These are phyloP conservation scores for Calameuta idolon DNA, from an alignment of 2,888 invertebrate species.

Conservation along the genomic window DNA sequence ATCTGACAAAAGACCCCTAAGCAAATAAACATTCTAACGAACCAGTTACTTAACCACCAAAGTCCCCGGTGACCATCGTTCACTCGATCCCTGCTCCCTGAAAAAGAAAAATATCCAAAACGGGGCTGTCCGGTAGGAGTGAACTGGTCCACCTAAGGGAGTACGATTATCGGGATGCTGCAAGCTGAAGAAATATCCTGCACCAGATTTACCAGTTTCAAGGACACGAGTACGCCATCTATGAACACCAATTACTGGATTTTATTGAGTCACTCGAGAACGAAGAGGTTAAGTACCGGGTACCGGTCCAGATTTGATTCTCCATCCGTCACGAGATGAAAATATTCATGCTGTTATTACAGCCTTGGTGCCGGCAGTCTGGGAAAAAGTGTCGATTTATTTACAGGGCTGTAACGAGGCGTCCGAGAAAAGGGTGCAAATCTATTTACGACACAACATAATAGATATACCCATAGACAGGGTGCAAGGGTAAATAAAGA, in stretches of 20 bases:
- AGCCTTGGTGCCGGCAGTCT: conserved; percentile 34
- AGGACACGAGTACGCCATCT: conserved; percentile 34
- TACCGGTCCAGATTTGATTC: conserved; percentile 9
- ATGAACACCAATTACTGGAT: neutral
- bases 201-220: conserved; percentile 40
- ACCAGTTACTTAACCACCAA: conserved; percentile 63
- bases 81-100: conserved; percentile 23
- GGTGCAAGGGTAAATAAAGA: too few species aligned
- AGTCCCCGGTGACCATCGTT: conserved; percentile 36
- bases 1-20: conserved; percentile 59
- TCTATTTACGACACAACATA: too few species aligned
- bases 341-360: conserved; percentile 56
- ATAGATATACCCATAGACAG: too few species aligned
- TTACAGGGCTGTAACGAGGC: neutral
- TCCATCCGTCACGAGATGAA: conserved; percentile 6
- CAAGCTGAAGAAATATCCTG: conserved; percentile 54
- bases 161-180: conserved; percentile 37
- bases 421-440: neutral
- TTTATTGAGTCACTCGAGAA: neutral
- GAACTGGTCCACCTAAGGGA: conserved; percentile 6
- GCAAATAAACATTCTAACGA: conserved; percentile 66
- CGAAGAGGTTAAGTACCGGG: neutral
- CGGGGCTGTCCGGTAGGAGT: conserved; percentile 34
- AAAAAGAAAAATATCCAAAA: conserved; percentile 27
- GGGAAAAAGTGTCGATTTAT: neutral